Evolutionary conservation across 2,113 vertebrate species (phyloP).

Genomic region (Xiphorhynchus elegans): DNA sequence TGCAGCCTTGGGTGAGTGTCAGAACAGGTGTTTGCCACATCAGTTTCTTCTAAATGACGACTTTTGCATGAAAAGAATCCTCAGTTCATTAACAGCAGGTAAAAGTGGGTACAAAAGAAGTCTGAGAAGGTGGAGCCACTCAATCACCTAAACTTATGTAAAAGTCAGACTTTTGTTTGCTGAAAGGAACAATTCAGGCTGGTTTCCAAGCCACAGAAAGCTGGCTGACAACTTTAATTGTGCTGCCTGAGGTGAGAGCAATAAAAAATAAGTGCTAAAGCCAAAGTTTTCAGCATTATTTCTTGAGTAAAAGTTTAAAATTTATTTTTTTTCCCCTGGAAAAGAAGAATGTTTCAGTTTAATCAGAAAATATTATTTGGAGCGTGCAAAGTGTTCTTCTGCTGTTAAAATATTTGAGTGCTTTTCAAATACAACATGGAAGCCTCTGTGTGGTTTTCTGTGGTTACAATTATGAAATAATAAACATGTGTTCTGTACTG

Average conservation of each 20-base stretch:
- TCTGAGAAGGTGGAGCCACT: neutral
- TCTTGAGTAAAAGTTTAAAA: neutral
- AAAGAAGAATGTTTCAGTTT: neutral
- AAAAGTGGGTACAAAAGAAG: neutral
- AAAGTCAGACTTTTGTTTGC: neutral
- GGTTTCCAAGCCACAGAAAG: neutral
- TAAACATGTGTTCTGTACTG: neutral
- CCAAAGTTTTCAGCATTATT: neutral
- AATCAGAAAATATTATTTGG: neutral
- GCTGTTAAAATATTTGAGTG: neutral
- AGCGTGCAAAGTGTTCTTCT: neutral
- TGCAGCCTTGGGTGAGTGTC: neutral
- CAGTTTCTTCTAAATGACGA: neutral
- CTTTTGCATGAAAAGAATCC: neutral
- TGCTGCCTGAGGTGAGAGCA: neutral
- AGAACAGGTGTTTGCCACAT: neutral
- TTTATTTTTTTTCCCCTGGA: fast-evolving
- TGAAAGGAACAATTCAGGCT: neutral
- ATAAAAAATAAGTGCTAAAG: neutral
- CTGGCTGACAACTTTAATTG: neutral
- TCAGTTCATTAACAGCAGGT: fast-evolving
- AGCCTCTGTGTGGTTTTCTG: neutral
- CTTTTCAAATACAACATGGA: neutral
- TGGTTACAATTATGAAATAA: neutral
- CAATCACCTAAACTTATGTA: neutral